Percentiles rank a stretch among this genome's conserved stretches.
These are phyloP conservation scores for Rhipidura dahli DNA, from an alignment of 2,113 vertebrate genomes.

Conservation along the genomic window DNA sequence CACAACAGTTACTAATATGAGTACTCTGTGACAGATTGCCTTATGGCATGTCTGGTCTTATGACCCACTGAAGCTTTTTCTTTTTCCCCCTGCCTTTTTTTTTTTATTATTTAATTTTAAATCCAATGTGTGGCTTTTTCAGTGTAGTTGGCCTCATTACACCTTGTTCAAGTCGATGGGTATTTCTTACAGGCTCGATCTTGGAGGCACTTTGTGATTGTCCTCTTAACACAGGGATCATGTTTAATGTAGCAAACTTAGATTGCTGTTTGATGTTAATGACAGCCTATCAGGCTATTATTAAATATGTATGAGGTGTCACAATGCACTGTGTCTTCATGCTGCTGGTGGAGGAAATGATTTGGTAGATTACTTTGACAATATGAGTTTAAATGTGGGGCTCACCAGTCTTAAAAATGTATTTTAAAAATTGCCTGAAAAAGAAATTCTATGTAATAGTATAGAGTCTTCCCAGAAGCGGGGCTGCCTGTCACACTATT, in stretches of 20 bases:
- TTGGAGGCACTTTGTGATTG: slow-evolving; percentile 48
- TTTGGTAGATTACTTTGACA: neutral
- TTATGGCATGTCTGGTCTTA: slow-evolving; percentile 51
- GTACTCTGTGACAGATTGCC: slow-evolving; percentile 56
- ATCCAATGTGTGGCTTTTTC: neutral
- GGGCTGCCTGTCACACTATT: neutral
- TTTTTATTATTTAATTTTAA: neutral
- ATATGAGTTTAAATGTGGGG: neutral
- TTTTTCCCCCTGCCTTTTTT: neutral
- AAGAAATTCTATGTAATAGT: neutral
- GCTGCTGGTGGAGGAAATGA: slow-evolving; percentile 29
- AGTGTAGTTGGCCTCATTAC: slow-evolving; percentile 33
- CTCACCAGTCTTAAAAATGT: neutral
- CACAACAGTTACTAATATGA: slow-evolving; percentile 62
- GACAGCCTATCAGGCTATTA: slow-evolving; percentile 61
- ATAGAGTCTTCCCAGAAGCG: neutral
- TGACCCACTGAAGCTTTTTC: slow-evolving; percentile 31
- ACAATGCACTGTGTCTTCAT: slow-evolving; percentile 4
- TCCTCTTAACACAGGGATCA: slow-evolving; percentile 53
- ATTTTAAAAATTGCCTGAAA: neutral
- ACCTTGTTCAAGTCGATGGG: slow-evolving; percentile 1
- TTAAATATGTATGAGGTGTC: slow-evolving; percentile 71
- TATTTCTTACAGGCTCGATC: slow-evolving; percentile 22
- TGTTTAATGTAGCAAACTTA: slow-evolving; percentile 67
- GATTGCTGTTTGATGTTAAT: slow-evolving; percentile 67